phyloP scores from a whole-genome alignment of 2,888 invertebrate species.

The Dermolepida albohirtum region DNA sequence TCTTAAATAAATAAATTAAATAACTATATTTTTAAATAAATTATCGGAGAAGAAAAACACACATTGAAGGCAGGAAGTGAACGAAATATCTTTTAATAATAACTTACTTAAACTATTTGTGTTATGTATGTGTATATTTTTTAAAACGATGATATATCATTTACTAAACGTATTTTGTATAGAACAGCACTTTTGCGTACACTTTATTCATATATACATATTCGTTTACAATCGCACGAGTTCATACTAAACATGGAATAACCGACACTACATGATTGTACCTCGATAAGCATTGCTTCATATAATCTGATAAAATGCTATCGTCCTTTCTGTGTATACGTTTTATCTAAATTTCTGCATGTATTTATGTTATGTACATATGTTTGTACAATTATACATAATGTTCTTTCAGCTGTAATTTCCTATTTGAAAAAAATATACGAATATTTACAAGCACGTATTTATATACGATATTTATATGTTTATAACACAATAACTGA shows the following conservation, averaged over 20 bases:
- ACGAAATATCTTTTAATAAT: not conserved
- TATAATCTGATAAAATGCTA: slow-evolving; percentile 26
- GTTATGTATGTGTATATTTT: not conserved
- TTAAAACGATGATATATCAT: slow-evolving; percentile 33
- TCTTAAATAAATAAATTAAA: too few relatives aligned
- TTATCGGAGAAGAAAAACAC: too few relatives aligned
- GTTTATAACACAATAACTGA: slow-evolving; percentile 11
- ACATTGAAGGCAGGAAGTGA: not conserved
- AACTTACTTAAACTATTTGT: not conserved
- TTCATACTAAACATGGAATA: not conserved
- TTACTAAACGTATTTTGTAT: slow-evolving; percentile 23
- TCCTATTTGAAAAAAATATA: not conserved
- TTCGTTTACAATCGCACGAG: slow-evolving; percentile 7
- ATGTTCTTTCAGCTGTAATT: too few relatives aligned
- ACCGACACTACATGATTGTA: not conserved
- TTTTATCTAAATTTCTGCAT: slow-evolving; percentile 24
- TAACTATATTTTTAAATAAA: too few relatives aligned
- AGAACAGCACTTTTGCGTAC: slow-evolving; percentile 32
- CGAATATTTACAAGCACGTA: slow-evolving; percentile 1
- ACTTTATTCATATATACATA: slow-evolving; percentile 5
- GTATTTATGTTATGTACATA: not conserved
- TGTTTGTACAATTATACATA: too few relatives aligned
- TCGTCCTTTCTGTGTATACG: slow-evolving; percentile 15
- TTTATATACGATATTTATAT: not conserved
- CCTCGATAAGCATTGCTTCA: slow-evolving; percentile 8